Evolutionary conservation across 1,140 invertebrate species (phyloP).

Genomic region (Ceratina australensis): DNA sequence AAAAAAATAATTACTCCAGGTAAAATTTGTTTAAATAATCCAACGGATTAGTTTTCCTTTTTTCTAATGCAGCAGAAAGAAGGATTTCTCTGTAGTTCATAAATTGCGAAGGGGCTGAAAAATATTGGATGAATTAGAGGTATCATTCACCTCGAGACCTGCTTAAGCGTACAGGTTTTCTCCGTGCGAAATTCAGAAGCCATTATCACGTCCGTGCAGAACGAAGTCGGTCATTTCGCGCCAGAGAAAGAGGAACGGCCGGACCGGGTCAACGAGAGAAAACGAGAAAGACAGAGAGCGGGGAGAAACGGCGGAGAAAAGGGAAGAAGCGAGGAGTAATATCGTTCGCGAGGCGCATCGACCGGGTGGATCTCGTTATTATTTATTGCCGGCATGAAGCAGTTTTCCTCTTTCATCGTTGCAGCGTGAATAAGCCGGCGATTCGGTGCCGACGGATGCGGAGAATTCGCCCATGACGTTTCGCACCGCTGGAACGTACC

Average conservation of each 20-base stretch:
- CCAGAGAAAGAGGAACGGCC: not conserved
- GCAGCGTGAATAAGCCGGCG: constrained; percentile 55
- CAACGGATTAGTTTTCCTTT: no score
- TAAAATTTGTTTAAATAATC: no score
- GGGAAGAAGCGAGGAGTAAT: constrained; percentile 17
- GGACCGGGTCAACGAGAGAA: not conserved
- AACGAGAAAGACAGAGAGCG: not conserved
- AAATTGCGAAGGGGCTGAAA: not conserved
- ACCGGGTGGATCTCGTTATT: constrained; percentile 58
- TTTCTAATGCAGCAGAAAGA: not conserved
- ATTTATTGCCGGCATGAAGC: constrained; percentile 60
- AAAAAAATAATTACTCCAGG: no score
- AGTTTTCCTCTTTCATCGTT: constrained; percentile 57
- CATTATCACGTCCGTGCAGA: constrained; percentile 13
- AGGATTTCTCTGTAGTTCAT: not conserved
- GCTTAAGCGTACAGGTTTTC: not conserved
- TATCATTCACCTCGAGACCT: not conserved
- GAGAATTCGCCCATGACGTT: constrained; percentile 62
- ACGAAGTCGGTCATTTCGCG: constrained; percentile 1
- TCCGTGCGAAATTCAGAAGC: not conserved
- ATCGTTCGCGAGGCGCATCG: constrained; percentile 48
- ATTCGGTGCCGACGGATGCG: constrained; percentile 47
- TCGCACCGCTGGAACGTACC: constrained; percentile 43
- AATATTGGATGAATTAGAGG: not conserved
- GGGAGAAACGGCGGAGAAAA: not conserved